Conservation (phyloP, 2,797 vertebrate genomes). For the Girardinus metallicus region DNA sequence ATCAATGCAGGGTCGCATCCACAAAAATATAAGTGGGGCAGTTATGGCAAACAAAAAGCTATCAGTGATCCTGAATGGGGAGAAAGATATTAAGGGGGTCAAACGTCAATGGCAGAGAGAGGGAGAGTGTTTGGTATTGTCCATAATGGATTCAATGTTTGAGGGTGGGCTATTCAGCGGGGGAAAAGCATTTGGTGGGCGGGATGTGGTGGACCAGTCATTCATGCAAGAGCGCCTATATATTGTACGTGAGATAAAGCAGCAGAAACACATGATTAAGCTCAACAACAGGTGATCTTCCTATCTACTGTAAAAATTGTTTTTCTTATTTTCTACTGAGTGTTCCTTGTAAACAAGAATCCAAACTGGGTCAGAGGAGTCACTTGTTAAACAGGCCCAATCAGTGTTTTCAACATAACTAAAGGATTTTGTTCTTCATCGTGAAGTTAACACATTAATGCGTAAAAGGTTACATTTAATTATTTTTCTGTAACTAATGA, state of each 20-base stretch:
- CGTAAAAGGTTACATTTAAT: slow-evolving; percentile 63
- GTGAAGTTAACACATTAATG: slow-evolving; percentile 13
- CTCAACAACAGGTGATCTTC: slow-evolving; percentile 16
- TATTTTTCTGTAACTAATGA: slow-evolving; percentile 75
- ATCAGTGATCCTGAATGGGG: slow-evolving; percentile 79
- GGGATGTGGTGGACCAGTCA: slow-evolving; percentile 56
- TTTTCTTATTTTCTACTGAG: slow-evolving; percentile 10
- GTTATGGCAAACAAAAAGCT: slow-evolving; percentile 83
- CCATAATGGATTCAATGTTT: slow-evolving; percentile 75
- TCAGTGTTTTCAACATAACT: background rate
- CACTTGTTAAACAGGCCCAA: slow-evolving; percentile 2
- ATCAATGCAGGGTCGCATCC: slow-evolving; percentile 66
- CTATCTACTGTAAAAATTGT: background rate
- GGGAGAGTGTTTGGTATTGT: slow-evolving; percentile 72
- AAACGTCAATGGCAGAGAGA: slow-evolving; percentile 78
- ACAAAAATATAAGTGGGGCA: slow-evolving; percentile 75
- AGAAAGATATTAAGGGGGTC: slow-evolving; percentile 72
- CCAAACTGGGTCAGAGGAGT: slow-evolving; percentile 24
- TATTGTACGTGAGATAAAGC: slow-evolving; percentile 47
- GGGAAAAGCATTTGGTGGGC: slow-evolving; percentile 59
- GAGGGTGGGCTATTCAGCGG: slow-evolving; percentile 54
- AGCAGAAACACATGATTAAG: slow-evolving; percentile 48
- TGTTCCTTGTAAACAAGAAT: slow-evolving; percentile 18
- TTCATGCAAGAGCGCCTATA: slow-evolving; percentile 49
- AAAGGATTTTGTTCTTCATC: background rate